A percentile compares a stretch with the other conserved stretches of the same genome.
Conservation (phyloP, 2,888 invertebrate genomes). For the Neuroscelio doddi region DNA sequence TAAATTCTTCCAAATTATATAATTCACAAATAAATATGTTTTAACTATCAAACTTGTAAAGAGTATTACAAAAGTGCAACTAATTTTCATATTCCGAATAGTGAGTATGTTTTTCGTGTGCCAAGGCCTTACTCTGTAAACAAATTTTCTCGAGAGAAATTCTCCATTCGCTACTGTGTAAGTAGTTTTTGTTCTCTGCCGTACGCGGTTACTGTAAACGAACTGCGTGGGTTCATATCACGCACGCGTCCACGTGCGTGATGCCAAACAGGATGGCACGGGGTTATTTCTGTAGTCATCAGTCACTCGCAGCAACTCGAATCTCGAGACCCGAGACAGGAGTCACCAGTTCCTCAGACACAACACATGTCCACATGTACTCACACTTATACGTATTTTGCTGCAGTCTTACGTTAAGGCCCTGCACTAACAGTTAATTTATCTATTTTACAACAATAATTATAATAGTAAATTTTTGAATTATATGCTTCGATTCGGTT, state of each 20-base stretch:
- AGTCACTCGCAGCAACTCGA: slow-evolving; percentile 62
- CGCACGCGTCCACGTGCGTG: slow-evolving; percentile 58
- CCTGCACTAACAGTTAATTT: not conserved
- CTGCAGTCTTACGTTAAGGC: not conserved
- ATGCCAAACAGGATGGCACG: slow-evolving; percentile 52
- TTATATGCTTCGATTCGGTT: too few relatives aligned
- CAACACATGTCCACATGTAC: slow-evolving; percentile 41
- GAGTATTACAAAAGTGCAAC: too few relatives aligned
- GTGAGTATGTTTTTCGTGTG: too few relatives aligned
- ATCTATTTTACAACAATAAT: too few relatives aligned
- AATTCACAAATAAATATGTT: too few relatives aligned
- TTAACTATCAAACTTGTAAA: too few relatives aligned
- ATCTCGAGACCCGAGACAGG: slow-evolving; percentile 38
- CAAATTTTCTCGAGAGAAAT: slow-evolving; percentile 3
- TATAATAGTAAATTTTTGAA: too few relatives aligned
- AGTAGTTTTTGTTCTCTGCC: slow-evolving; percentile 7
- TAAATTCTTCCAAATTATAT: too few relatives aligned
- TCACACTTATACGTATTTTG: slow-evolving; percentile 19
- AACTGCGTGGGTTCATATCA: slow-evolving; percentile 53
- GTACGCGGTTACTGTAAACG: slow-evolving; percentile 16
- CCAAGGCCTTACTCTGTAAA: not conserved
- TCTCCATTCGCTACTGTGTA: slow-evolving; percentile 3
- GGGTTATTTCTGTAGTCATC: slow-evolving; percentile 69
- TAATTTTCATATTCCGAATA: too few relatives aligned
- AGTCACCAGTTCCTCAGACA: slow-evolving; percentile 43